Percentiles rank a stretch among this genome's conserved stretches.
Conservation (phyloP, 1,140 invertebrate species). For the Micrasema minimum region DNA sequence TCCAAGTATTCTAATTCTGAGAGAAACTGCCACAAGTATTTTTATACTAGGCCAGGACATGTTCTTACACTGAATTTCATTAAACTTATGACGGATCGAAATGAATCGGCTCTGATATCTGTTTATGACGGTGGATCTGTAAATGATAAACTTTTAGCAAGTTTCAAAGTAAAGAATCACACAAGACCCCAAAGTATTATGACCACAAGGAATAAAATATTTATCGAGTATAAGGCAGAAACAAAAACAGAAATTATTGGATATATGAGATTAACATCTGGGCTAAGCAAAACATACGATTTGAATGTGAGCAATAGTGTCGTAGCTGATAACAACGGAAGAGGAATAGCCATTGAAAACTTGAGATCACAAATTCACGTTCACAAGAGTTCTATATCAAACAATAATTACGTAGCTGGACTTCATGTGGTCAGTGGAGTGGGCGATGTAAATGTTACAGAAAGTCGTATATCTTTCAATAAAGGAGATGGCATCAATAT, state of each 20-base stretch:
- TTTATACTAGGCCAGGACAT: constrained; percentile 80
- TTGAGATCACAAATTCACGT: constrained; percentile 83
- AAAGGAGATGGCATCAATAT: constrained; percentile 92
- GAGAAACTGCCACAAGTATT: constrained; percentile 80
- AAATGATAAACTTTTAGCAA: constrained; percentile 75
- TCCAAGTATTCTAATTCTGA: constrained; percentile 73
- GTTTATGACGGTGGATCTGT: constrained; percentile 81
- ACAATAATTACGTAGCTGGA: constrained; percentile 89
- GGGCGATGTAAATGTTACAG: constrained; percentile 93
- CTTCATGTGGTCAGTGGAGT: constrained; percentile 86
- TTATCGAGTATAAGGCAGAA: constrained; percentile 78
- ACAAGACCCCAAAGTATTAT: constrained; percentile 88
- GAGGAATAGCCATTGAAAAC: constrained; percentile 89
- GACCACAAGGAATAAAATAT: constrained; percentile 79
- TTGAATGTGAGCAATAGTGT: constrained; percentile 87
- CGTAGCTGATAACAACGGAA: constrained; percentile 90
- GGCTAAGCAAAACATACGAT: constrained; percentile 84
- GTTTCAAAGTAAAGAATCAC: constrained; percentile 77
- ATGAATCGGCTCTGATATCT: constrained; percentile 78
- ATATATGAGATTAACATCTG: constrained; percentile 81
- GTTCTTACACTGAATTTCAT: constrained; percentile 86
- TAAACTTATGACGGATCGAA: constrained; percentile 77
- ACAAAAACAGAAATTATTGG: constrained; percentile 75
- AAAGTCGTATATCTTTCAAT: constrained; percentile 89
- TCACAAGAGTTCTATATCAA: constrained; percentile 83